A percentile compares a stretch with the other conserved stretches of the same genome.
Conservation (phyloP, 2,797 vertebrate genomes). For the Sebastolobus altivelis region DNA sequence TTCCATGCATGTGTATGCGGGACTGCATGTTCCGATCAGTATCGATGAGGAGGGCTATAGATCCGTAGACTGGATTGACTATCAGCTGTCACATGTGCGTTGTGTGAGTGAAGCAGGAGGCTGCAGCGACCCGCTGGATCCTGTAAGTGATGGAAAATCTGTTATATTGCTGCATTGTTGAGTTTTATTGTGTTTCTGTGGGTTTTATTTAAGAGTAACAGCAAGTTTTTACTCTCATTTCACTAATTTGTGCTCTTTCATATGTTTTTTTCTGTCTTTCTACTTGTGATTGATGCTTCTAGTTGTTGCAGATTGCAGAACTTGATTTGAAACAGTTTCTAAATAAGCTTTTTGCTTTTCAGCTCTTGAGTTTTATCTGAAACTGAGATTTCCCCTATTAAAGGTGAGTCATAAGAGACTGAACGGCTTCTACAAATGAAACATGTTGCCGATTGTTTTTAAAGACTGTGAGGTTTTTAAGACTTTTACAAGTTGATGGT, state of each 20-base stretch:
- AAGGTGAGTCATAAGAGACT: background rate
- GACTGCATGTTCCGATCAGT: background rate
- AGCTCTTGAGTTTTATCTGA: background rate
- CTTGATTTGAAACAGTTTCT: background rate
- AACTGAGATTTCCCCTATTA: background rate
- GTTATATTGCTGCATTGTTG: background rate
- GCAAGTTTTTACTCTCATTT: background rate
- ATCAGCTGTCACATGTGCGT: conserved; percentile 31
- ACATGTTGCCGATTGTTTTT: background rate
- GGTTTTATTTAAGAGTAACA: background rate
- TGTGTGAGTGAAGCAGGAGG: conserved; percentile 16
- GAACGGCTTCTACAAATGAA: too few relatives aligned
- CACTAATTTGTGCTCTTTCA: background rate
- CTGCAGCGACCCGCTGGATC: background rate
- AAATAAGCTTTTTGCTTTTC: background rate
- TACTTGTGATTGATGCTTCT: background rate
- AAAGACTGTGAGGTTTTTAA: background rate
- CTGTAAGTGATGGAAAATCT: conserved; percentile 17
- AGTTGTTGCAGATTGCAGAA: background rate
- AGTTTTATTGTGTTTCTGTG: background rate
- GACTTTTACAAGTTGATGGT: background rate
- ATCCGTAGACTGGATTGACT: conserved; percentile 3
- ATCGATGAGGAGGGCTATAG: conserved; percentile 27
- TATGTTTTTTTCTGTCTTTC: background rate
- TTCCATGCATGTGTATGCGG: conserved; percentile 11